Conservation (phyloP, 2,113 vertebrate species). For the Corvus cornix region DNA sequence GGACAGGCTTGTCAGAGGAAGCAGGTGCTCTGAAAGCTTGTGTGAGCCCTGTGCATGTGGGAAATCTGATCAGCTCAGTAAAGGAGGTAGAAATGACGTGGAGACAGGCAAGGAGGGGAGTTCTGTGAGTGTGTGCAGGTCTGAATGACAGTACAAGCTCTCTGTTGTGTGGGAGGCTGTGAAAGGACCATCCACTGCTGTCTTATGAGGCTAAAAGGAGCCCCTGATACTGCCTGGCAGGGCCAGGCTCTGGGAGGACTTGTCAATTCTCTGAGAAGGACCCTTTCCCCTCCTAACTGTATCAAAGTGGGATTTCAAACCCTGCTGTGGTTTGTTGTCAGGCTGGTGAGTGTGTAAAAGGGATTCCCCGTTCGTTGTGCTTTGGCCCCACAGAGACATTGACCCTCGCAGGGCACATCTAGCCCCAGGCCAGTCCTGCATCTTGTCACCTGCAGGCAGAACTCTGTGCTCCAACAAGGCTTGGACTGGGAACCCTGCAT, state of each 20-base stretch:
- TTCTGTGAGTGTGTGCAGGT: neutral
- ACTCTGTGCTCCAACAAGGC: neutral
- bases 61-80: neutral
- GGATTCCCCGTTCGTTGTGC: neutral
- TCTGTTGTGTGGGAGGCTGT: neutral
- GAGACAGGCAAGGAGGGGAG: neutral
- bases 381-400: neutral
- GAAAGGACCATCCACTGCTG: neutral
- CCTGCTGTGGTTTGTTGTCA: neutral
- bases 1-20: neutral
- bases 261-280: neutral
- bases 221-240: neutral
- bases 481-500: neutral
- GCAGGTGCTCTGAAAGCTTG: neutral
- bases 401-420: neutral
- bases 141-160: neutral
- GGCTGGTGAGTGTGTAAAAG: neutral
- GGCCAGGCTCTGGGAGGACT: neutral
- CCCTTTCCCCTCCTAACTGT: neutral
- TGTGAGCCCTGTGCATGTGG: neutral
- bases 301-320: neutral
- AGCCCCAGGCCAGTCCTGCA: neutral
- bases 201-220: neutral
- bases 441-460: neutral
- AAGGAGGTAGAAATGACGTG: neutral